Evolutionary conservation across 2,113 vertebrate genomes (phyloP), one percentile per base, ranked within the genome.

Genomic region (Leptobrachium leishanense): DNA sequence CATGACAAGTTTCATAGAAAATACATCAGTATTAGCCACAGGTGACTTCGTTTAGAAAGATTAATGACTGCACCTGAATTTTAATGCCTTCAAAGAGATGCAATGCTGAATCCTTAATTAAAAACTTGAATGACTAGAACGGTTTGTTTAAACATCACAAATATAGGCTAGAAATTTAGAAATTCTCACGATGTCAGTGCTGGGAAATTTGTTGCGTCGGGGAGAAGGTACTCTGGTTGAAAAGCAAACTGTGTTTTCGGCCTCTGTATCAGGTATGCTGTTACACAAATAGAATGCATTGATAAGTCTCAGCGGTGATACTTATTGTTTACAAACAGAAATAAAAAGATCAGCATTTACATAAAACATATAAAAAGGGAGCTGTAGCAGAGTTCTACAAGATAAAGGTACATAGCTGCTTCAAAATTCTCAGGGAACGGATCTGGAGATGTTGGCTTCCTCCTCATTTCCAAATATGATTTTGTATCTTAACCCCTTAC

Each of bases 11-110:
- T 92, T 94, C 93, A 92, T 91, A 94, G 92, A 94, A 93, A 93
- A 94, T 91, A 94, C 91, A 94, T 93, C 91, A 92, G 91, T 94
- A 94, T 94, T 94, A 93, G 92, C 93, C 93, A 94, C 93, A 94
- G 93, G 93, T 94, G 93, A 94, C 94, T 94, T 94, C 92, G 86
- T 93, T 94, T 94, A 92, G 93, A 93, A 93, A 94, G 93, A 94
- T 94, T 94, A 94, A 94, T 94, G 93, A 91, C 90, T 91, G 89
- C 90, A 94, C 91, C 91, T 93, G 92, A 94, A 94, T 94, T 93
- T 94, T 94, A 94, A 94, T 94, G 93, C 88, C 90, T 91, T 87
- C 86, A 90, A 93, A 91, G 87, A 90, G 89, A 93, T 89, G 91
- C 91, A 93, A 93, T 89, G 85, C 89, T 91, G 93, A 93, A 94